Base-by-base conservation (phyloP, 2,888 invertebrate genomes). In the Sisyra nigra region DNA sequence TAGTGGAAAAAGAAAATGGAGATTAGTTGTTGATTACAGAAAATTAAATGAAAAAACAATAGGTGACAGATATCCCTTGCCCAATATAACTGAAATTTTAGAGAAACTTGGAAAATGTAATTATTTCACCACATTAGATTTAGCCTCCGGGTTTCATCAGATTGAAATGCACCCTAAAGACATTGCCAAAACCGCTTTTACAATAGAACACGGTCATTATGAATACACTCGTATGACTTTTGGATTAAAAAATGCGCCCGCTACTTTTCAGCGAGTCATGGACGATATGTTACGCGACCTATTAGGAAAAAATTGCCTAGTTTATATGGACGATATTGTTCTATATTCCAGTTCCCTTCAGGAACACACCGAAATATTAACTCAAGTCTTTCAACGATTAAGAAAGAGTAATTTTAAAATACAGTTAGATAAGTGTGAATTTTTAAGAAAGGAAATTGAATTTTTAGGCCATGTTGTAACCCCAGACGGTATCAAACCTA, bases 391-490 rank as follows among this genome's bases (percentile, higher is more conserved):
- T n/a, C n/a, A n/a, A n/a, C n/a, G n/a, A n/a, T n/a, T n/a, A n/a
- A n/a, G n/a, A n/a, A n/a, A n/a, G n/a, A n/a, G n/a, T n/a, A n/a
- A n/a, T n/a, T n/a, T n/a, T n/a, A n/a, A n/a, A n/a, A n/a, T n/a
- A n/a, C n/a, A n/a, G n/a, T n/a, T n/a, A n/a, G n/a, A n/a, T n/a
- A n/a, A n/a, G n/a, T n/a, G n/a, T n/a, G n/a, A 58, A 49, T 58
- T 59, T 30, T 43, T 57, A 4, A 40, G 52, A 14, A 47, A 47
- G 11, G 56, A 58, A 52, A 57, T 61, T 9, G 52, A 53, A 1
- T 62, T 55, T 44, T 42, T 62, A 24, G 60, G 61, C 2, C 59
- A 57, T 33, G 52, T 57, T 2, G 56, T 62, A 2, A 53, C 55
- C 1, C 50, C 44, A 11, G 53, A 59, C 40, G 58, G 56, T 14